Evolutionary conservation across 2,113 vertebrate genomes (phyloP), one percentile per base, ranked within the genome.

Genomic region (Hemibagrus wyckioides): DNA sequence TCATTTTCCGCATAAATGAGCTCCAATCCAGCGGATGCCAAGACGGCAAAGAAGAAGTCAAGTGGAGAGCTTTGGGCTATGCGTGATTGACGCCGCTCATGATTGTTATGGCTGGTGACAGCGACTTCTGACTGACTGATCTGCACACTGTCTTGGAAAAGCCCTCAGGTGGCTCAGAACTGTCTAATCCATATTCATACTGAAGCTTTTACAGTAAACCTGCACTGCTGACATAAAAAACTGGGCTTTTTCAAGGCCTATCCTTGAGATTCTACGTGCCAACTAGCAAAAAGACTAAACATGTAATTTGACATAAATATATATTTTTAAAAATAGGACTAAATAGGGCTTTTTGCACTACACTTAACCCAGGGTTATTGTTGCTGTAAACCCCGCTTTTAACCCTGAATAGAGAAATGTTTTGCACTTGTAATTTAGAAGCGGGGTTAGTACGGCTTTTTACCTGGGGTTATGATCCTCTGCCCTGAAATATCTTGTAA

Each of bases 71-170:
- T 82, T 48, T 71, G 17, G 33, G 50, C 48, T 21, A 23, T 33
- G 71, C 56, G 0, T 86, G 65, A 88, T 67, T 86, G 67, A 41
- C 80, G 44, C 30, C n/a, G 77, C 59, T 52, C 80, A 54, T 67
- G 73, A 83, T 54, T 39, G 86, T 88, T 89, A 82, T 69, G 81
- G 52, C 82, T 88, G 61, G 82, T 85, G 88, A 86, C 84, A 81
- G 65, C 13, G 54, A 83, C 50, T n/a, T 90, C 82, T 89, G 86
- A 89, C 71, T 86, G 88, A 89, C 86, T 90, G 83, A 85, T 82
- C 52, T 28, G 67, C 84, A 86, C 73, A 77, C 57, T 77, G 84
- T 52, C 25, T 77, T 41, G 80, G 44, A 73, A 30, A 90, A 81
- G 76, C 50, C 88, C 61, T 83, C 19, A 59, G 88, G 88, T 88